Evolutionary conservation across 2,888 invertebrate genomes (phyloP).

Genomic region (Xanthostigma xanthostigma): DNA sequence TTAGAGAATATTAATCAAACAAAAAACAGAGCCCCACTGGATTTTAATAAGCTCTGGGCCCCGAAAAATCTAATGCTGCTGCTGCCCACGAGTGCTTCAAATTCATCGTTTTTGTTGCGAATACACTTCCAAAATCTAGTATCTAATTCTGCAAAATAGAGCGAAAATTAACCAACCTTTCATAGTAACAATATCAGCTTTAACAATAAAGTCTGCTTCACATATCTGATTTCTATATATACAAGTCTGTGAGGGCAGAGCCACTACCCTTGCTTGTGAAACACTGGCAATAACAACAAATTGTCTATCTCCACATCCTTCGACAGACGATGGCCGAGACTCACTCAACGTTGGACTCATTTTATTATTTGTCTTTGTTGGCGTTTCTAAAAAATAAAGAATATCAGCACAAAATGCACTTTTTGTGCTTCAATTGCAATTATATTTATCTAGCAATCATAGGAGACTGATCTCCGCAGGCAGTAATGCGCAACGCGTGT

Average conservation of each 20-base stretch:
- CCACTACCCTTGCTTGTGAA: constrained; percentile 87
- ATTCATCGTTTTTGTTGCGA: too few relatives aligned
- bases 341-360: constrained; percentile 59
- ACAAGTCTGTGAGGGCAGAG: constrained; percentile 89
- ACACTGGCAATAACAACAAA: constrained; percentile 88
- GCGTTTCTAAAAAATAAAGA: constrained; percentile 31
- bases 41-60: too few relatives aligned
- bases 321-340: constrained; percentile 29
- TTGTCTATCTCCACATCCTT: constrained; percentile 62
- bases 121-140: too few relatives aligned
- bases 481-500: too few relatives aligned
- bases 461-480: too few relatives aligned
- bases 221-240: constrained; percentile 86
- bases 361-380: constrained; percentile 51
- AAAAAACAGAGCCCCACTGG: too few relatives aligned
- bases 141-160: neutral
- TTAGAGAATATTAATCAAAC: too few relatives aligned
- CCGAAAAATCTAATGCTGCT: too few relatives aligned
- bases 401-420: too few relatives aligned
- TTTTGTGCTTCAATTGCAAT: too few relatives aligned
- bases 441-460: too few relatives aligned
- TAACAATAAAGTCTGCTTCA: constrained; percentile 85
- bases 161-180: constrained; percentile 46
- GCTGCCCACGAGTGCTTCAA: too few relatives aligned
- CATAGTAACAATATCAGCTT: constrained; percentile 82